Base-by-base conservation (phyloP, 2,113 vertebrate genomes). In the Bucco capensis region DNA sequence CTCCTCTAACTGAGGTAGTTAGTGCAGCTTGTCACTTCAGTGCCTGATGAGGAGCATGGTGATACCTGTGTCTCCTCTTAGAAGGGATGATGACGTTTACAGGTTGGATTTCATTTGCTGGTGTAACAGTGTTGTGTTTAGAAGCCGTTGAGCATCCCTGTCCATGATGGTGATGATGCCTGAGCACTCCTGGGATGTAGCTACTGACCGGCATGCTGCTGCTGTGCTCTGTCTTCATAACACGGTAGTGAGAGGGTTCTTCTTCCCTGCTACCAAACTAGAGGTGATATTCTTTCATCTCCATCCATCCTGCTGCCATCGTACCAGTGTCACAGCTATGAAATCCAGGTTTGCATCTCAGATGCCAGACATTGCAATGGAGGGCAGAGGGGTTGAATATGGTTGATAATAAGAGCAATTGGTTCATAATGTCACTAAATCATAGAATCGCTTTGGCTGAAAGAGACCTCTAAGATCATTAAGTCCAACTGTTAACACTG, bases 331-430 rank as follows among this genome's bases (percentile, higher is more conserved):
- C 69, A 2, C 0, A 7, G 74, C 61, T 10, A 5, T 4, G 56
- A 12, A 5, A 56, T 18, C 38, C 56, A 15, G 6, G 9, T 7
- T 78, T 64, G 82, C 53, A 13, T 18, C 27, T 7, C 2, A 3
- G 27, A 3, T 60, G 49, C 85, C 82, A 6, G 30, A 3, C 7
- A 1, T 33, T 56, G 57, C 47, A 22, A 2, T 0, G 15, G 13
- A 25, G 13, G 61, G 47, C 16, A 66, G 31, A 37, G 23, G 57
- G 33, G 33, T 1, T n/a, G 37, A 33, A 7, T 14, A 8, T 10
- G 33, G n/a, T 40, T 4, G 18, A 5, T 64, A 6, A 11, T 0
- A 9, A 28, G 42, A 71, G 7, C 33, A 3, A 2, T n/a, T 3
- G 0, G 33, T 62, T 69, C 6, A 28, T 30, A 53, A 27, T 15